Conservation (phyloP, 1,140 invertebrate species). For the Oppia nitens region DNA sequence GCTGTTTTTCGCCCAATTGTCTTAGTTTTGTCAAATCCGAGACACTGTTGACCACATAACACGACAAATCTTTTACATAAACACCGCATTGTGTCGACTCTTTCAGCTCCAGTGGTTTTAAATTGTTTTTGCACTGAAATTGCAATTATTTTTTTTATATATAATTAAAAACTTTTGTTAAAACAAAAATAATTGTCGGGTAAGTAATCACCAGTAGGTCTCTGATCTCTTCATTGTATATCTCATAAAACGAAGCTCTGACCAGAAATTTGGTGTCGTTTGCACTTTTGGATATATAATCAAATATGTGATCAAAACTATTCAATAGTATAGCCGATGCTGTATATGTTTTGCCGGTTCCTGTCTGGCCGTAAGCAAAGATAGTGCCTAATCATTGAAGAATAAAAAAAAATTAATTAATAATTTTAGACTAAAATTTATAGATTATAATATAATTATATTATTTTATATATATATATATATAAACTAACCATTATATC, state of each 20-base stretch:
- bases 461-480: too few species aligned
- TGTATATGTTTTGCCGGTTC: conserved; percentile 57
- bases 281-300: conserved; percentile 50
- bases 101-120: conserved; percentile 36
- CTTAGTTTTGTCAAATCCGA: conserved; percentile 47
- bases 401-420: neutral
- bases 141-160: too few species aligned
- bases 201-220: conserved; percentile 40
- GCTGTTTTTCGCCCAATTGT: conserved; percentile 12
- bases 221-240: conserved; percentile 64
- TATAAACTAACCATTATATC: conserved; percentile 25
- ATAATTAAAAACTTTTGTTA: too few species aligned
- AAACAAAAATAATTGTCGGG: too few species aligned
- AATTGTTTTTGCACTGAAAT: conserved; percentile 10
- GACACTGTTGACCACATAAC: conserved; percentile 59
- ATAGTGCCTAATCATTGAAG: conserved; percentile 39
- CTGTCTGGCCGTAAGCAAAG: conserved; percentile 58
- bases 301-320: conserved; percentile 58
- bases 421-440: neutral
- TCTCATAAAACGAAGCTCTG: conserved; percentile 55
- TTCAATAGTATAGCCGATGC: conserved; percentile 71
- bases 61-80: conserved; percentile 57
- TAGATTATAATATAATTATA: too few species aligned
- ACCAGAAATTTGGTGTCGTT: conserved; percentile 49
- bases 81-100: conserved; percentile 62